These are phyloP conservation scores for Rhagoletis pomonella DNA, from an alignment of 1,140 invertebrate genomes.

Conservation along the genomic window DNA sequence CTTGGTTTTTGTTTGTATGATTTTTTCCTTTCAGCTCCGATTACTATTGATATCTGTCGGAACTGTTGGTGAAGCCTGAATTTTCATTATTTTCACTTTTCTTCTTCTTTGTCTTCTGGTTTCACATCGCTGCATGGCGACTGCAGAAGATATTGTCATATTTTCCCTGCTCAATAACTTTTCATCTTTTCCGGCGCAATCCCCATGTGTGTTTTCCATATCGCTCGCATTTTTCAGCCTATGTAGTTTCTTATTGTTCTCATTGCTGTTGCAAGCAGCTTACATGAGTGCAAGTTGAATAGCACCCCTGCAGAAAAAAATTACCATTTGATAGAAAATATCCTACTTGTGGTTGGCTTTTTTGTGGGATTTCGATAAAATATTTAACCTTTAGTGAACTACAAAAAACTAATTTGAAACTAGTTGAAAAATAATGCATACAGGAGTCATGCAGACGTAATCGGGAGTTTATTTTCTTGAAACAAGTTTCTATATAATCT, in stretches of 20 bases:
- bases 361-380: too few relatives aligned
- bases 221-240: neutral
- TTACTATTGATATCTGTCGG: neutral
- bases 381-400: too few relatives aligned
- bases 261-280: neutral
- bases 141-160: neutral
- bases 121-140: neutral
- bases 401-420: too few relatives aligned
- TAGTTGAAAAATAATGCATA: too few relatives aligned
- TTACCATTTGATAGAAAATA: too few relatives aligned
- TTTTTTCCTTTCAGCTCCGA: neutral
- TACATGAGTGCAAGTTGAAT: neutral
- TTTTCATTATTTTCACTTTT: neutral
- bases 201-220: neutral
- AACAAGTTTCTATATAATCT: too few relatives aligned
- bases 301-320: neutral
- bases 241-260: neutral
- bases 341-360: too few relatives aligned
- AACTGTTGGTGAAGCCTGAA: neutral
- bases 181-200: neutral
- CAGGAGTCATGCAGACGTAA: too few relatives aligned
- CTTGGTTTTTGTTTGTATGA: neutral
- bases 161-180: neutral
- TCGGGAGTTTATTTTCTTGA: too few relatives aligned
- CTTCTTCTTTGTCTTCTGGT: neutral